Percentiles rank a stretch among this genome's conserved stretches.
Evolutionary conservation across 2,888 invertebrate species (phyloP).

Genomic region (Sminthurinus aureus): DNA sequence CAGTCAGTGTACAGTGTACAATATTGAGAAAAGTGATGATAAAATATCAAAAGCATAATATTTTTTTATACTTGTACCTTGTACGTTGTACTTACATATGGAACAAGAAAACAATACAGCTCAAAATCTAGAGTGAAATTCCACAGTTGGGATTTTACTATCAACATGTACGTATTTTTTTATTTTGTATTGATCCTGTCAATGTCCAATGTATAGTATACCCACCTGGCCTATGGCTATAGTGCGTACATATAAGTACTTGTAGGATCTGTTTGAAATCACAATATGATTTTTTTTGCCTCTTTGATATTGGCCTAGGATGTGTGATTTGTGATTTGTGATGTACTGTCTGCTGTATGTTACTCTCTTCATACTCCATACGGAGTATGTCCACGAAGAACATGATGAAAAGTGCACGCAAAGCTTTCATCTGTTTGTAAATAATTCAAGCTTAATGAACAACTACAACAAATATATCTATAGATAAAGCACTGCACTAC

Average conservation of each 20-base stretch:
- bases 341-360: background rate
- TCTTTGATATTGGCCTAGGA: background rate
- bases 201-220: no score
- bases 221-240: background rate
- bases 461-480: background rate
- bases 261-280: no score
- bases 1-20: background rate
- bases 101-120: constrained; percentile 21
- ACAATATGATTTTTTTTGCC: background rate
- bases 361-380: no score
- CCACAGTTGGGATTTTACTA: constrained; percentile 14
- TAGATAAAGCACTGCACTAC: no score
- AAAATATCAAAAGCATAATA: background rate
- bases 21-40: constrained; percentile 32
- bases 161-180: background rate
- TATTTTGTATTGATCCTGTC: background rate
- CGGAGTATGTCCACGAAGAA: background rate
- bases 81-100: no score
- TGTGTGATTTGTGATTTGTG: background rate
- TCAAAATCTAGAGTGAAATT: constrained; percentile 36
- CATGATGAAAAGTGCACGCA: background rate
- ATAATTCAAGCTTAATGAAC: background rate
- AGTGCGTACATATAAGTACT: background rate
- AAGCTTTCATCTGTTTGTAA: constrained; percentile 1
- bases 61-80: no score